Percentiles rank a stretch among this genome's conserved stretches.
phyloP scores from a whole-genome alignment of 2,113 vertebrate species.

The Morone chrysops region DNA sequence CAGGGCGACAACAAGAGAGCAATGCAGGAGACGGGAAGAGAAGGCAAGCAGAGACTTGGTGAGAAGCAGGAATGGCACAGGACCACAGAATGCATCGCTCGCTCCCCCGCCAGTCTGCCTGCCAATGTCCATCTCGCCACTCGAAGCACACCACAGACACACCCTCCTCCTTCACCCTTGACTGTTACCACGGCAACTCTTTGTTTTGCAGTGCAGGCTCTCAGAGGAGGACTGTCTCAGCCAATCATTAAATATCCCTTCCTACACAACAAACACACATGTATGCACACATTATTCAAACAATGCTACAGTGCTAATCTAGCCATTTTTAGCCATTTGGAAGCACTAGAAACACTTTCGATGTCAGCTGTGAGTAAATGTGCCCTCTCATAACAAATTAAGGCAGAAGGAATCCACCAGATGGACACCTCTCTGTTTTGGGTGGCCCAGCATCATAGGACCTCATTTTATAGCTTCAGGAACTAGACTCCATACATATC shows the following conservation, averaged over 20 bases:
- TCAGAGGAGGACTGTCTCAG: conserved; percentile 45
- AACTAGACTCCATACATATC: neutral
- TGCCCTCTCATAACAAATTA: neutral
- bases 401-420: conserved; percentile 20
- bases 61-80: conserved; percentile 63
- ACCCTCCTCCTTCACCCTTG: conserved; percentile 76
- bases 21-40: conserved; percentile 61
- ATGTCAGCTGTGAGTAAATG: conserved; percentile 19
- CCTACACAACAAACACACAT: conserved; percentile 47
- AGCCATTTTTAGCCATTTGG: neutral
- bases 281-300: conserved; percentile 30
- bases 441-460: neutral
- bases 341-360: conserved; percentile 18
- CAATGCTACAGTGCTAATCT: neutral
- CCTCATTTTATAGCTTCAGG: neutral
- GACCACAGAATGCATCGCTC: conserved; percentile 44
- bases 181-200: conserved; percentile 76
- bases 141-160: conserved; percentile 65
- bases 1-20: conserved; percentile 69
- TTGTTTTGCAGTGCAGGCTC: conserved; percentile 70
- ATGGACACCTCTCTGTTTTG: conserved; percentile 20
- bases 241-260: conserved; percentile 51
- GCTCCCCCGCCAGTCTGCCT: conserved; percentile 50
- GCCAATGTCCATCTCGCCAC: conserved; percentile 70
- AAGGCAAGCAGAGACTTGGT: conserved; percentile 49